These are phyloP conservation scores for Natator depressus DNA, from an alignment of 2,113 vertebrate species.

Conservation along the genomic window DNA sequence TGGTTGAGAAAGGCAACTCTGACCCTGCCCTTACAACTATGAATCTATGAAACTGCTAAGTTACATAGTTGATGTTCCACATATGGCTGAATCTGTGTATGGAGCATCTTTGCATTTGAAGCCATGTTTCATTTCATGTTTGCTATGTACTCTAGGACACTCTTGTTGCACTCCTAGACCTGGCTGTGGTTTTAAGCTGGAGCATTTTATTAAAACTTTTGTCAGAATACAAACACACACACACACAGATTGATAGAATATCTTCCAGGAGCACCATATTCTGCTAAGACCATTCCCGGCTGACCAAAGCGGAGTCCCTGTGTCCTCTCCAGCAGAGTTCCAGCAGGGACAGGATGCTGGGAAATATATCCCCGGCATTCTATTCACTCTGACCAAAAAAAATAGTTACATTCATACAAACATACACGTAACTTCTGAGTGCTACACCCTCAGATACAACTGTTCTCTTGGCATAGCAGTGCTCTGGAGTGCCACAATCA, in stretches of 20 bases:
- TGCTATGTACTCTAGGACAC: accelerated
- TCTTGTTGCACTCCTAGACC: accelerated
- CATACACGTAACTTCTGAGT: neutral
- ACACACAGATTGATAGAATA: accelerated
- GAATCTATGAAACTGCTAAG: no score
- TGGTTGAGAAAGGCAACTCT: neutral
- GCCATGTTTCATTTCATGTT: accelerated
- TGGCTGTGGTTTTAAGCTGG: accelerated
- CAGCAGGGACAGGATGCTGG: neutral
- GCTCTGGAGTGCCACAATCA: neutral
- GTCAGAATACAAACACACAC: neutral
- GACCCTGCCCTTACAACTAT: neutral
- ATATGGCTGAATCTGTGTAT: accelerated
- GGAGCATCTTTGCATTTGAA: neutral
- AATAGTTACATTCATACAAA: neutral
- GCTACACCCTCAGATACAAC: neutral
- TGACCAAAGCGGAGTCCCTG: neutral
- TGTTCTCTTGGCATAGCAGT: neutral
- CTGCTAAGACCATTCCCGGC: neutral
- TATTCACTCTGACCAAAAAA: neutral
- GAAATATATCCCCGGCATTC: neutral
- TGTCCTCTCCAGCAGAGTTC: neutral
- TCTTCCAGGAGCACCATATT: neutral
- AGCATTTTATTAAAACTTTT: accelerated
- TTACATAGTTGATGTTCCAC: neutral